These are phyloP conservation scores for Morinoia aosen DNA, from an alignment of 2,888 invertebrate species.

Conservation along the genomic window DNA sequence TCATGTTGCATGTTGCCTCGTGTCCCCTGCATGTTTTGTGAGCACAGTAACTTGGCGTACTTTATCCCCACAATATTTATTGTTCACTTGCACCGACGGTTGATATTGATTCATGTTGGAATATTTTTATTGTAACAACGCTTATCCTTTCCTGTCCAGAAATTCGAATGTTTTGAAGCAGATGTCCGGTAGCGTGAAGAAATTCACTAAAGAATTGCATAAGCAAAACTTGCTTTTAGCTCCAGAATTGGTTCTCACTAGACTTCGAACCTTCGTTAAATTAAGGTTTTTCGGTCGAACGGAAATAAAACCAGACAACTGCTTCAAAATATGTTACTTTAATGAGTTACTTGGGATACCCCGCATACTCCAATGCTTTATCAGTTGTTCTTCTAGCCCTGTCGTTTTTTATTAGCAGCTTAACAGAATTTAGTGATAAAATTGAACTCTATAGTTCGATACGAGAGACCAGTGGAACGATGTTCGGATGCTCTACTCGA, in stretches of 20 bases:
- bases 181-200: background rate
- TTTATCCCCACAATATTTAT: background rate
- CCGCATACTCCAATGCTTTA: background rate
- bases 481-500: too few relatives aligned
- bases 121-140: background rate
- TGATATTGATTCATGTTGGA: background rate
- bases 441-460: background rate
- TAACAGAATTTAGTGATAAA: background rate
- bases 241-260: background rate
- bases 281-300: background rate
- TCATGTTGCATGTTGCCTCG: background rate
- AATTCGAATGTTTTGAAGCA: background rate
- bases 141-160: background rate
- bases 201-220: background rate
- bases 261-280: background rate
- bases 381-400: background rate
- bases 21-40: background rate
- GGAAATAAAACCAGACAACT: background rate
- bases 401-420: background rate
- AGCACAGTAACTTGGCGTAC: background rate
- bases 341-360: background rate
- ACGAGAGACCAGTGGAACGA: background rate
- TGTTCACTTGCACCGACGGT: background rate
- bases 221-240: too few relatives aligned
- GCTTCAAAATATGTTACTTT: background rate